Base-by-base conservation (phyloP, 53 echinoderm and acorn worm species). In the Holothuria leucospilota region DNA sequence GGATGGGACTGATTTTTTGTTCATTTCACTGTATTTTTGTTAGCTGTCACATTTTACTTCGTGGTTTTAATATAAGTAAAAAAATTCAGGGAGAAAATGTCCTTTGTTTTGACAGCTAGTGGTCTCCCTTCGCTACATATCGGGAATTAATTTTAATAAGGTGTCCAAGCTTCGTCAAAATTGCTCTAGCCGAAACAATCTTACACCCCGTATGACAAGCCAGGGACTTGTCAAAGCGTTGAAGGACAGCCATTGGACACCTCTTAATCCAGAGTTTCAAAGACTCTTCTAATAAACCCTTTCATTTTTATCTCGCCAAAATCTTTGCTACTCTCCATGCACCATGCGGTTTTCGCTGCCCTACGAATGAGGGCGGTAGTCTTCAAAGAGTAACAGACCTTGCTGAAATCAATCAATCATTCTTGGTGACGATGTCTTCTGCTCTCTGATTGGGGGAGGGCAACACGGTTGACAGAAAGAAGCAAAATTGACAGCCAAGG, bases 351-450 rank as follows among this genome's bases (percentile, higher is more conserved):
- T 75, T 52, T 24, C 24, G 75, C 41, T 51, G 52, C 49, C 51
- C 49, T 75, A 51, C 34, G n/a, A 49, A 52, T 75, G 75, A 28
- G 75, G 75, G 75, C 75, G 75, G 75, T 75, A 75, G 49, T 75
- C 75, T 75, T 75, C 75, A 75, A 75, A 75, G 75, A 40, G 75
- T 26, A 21, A n/a, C 24, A 21, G 75, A 75, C 27, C 75, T 75
- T 52, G 75, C 52, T 75, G 75, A 20, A 75, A 51, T 75, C 75
- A 75, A 75, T 75, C 75, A 75, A 75, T 75, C 75, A 75, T 75
- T 49, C 27, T 51, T 5, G 21, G 12, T 53, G 49, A 75, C 75
- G 52, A 49, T 25, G 26, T 60, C 39, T 60, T 8, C 58, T n/a
- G 39, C 28, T 21, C 16, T 60, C 81, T 81, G 81, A 81, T 81